Base-by-base conservation (phyloP, 2,888 invertebrate species). In the Drosophila nr. medialis region DNA sequence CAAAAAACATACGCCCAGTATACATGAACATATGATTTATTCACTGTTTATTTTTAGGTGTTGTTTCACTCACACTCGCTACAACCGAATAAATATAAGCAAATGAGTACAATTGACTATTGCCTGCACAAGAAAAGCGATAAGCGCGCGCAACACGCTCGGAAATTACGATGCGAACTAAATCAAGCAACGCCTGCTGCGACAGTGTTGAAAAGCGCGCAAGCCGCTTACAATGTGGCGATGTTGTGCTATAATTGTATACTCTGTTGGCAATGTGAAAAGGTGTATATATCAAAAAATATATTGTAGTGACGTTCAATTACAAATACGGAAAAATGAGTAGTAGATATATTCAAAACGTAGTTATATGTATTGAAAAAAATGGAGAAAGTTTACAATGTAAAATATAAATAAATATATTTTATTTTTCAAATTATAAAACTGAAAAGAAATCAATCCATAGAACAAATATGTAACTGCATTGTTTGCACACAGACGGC, bases 181-280 rank as follows among this genome's bases (percentile, higher is more conserved):
- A 60, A 34, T 24, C 21, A 55, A 13, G 11, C 38, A 29, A 48
- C 32, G 58, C 27, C 45, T 40, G 42, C 30, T 21, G 11, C 10
- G 32, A 1, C 48, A 77, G 78, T 75, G 78, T 60, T 75, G 51
- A 13, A 42, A 53, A 75, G 51, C 55, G 49, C 21, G 24, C 15
- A 40, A 24, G 0, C 27, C 38, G 38, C 34, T 48, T 38, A 6
- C 15, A 11, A 24, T 30, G 21, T 53, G 32, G 24, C 30, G 27
- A 59, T 8, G 4, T 24, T 45, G 18, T 54, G 10, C 2, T 59
- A 51, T 40, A 64, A 55, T 56, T 69, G 34, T 42, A 40, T 40
- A 29, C 29, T 10, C 40, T 29, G 56, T 30, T 15, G 5, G 8
- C 5, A 40, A 56, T n/a, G 10, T 3, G 21, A 3, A 21, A 40